These are phyloP conservation scores for Rallus limicola DNA, from an alignment of 2,113 vertebrate genomes.

Conservation along the genomic window DNA sequence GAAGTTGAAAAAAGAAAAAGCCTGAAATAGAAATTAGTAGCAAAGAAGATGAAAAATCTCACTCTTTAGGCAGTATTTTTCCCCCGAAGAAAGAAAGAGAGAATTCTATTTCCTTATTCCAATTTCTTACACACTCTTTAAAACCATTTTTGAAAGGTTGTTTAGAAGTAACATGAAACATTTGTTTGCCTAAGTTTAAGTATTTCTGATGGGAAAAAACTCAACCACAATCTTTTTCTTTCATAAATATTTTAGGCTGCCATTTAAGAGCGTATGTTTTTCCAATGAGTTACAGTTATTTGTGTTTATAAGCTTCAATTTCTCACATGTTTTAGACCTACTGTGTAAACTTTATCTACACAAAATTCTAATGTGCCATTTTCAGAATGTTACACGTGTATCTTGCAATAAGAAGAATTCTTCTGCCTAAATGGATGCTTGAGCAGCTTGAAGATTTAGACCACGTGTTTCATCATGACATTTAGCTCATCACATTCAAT, in stretches of 20 bases:
- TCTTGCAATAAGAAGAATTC: not conserved
- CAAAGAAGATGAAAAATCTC: not conserved
- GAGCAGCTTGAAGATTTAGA: not conserved
- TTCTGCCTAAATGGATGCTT: not conserved
- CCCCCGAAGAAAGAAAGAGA: not conserved
- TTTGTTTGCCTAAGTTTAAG: not conserved
- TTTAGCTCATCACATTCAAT: not conserved
- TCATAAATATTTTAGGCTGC: not conserved
- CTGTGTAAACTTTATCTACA: not conserved
- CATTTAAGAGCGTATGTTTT: not conserved
- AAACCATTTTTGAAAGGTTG: not conserved
- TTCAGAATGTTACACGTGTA: not conserved
- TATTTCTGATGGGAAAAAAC: not conserved
- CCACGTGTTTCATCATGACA: not conserved
- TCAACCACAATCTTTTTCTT: not conserved
- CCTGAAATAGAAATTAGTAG: not conserved
- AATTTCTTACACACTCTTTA: not conserved
- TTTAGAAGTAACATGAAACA: not conserved
- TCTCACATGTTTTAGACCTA: not conserved
- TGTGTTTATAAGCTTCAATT: not conserved
- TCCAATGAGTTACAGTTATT: not conserved
- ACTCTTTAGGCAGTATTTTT: not conserved
- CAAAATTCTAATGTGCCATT: not conserved
- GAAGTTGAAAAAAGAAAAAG: not conserved
- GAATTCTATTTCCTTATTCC: not conserved